phyloP scores from a whole-genome alignment of 2,888 invertebrate genomes.

The Glyphotaelius pellucidus region DNA sequence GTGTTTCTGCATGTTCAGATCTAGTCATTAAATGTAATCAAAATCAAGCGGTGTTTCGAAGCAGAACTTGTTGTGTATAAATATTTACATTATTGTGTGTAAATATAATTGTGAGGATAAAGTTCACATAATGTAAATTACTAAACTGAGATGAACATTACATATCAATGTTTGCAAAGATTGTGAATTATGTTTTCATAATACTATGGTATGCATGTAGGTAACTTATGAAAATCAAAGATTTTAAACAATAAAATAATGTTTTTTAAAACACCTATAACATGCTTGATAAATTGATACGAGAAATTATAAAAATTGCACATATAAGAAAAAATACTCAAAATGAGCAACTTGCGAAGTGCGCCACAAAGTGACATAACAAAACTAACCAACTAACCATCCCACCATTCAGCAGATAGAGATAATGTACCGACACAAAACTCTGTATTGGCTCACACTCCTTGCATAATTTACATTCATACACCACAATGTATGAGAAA shows the following conservation, averaged over 20 bases:
- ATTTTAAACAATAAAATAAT: not conserved
- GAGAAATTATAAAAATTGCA: not conserved
- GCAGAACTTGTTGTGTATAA: not conserved
- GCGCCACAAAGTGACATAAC: constrained; percentile 48
- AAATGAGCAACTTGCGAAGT: constrained; percentile 26
- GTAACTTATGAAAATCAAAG: not conserved
- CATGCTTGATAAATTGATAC: not conserved
- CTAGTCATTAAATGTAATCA: not conserved
- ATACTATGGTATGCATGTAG: not conserved
- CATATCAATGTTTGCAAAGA: not conserved
- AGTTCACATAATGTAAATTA: not conserved
- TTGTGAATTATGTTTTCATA: not conserved
- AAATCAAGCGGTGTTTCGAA: not conserved
- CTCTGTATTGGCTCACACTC: not conserved
- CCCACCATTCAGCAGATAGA: not conserved
- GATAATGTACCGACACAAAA: not conserved
- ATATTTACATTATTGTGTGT: not conserved
- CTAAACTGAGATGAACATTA: not conserved
- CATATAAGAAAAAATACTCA: not conserved
- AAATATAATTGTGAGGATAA: not conserved
- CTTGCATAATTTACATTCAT: not conserved
- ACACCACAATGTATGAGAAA: not conserved
- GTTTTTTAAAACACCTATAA: not conserved
- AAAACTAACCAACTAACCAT: not conserved
- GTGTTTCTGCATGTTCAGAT: not conserved